Evolutionary conservation across 2,888 invertebrate genomes (phyloP).

Genomic region (Pyrrhia umbra): DNA sequence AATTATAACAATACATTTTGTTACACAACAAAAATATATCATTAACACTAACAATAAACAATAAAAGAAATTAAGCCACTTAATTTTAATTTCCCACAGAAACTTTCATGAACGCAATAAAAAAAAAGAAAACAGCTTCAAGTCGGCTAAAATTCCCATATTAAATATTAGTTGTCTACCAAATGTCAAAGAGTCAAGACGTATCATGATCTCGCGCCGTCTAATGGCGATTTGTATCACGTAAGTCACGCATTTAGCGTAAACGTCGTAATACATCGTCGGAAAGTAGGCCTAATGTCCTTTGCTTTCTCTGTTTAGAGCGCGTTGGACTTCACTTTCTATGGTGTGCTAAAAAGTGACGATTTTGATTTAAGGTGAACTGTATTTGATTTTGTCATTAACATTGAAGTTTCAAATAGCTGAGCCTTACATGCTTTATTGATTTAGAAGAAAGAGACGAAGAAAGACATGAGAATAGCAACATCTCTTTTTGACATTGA

Average conservation of each 20-base stretch:
- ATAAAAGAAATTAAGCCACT: conserved; percentile 28
- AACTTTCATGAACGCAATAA: conserved; percentile 35
- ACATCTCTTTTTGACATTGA: no score
- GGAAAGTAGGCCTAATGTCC: conserved; percentile 51
- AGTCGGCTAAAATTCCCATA: conserved; percentile 10
- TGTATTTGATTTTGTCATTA: conserved; percentile 21
- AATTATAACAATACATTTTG: neutral
- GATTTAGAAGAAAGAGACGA: no score
- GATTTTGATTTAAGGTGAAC: conserved; percentile 6
- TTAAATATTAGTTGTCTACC: conserved; percentile 44
- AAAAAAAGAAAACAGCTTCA: conserved; percentile 49
- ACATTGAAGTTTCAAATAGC: no score
- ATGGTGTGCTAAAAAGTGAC: conserved; percentile 33
- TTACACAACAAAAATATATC: conserved; percentile 5
- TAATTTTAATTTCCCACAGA: conserved; percentile 47
- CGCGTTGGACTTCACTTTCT: conserved; percentile 49
- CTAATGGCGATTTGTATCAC: conserved; percentile 46
- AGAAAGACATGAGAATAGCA: no score
- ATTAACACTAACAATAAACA: conserved; percentile 21
- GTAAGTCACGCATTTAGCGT: conserved; percentile 58
- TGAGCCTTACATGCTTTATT: no score
- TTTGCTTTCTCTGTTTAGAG: conserved; percentile 66
- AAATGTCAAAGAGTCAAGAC: conserved; percentile 49
- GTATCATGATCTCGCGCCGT: conserved; percentile 13
- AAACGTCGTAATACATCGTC: conserved; percentile 50